Conservation (phyloP, 2,888 invertebrate species). For the Balanococcus diminutus region DNA sequence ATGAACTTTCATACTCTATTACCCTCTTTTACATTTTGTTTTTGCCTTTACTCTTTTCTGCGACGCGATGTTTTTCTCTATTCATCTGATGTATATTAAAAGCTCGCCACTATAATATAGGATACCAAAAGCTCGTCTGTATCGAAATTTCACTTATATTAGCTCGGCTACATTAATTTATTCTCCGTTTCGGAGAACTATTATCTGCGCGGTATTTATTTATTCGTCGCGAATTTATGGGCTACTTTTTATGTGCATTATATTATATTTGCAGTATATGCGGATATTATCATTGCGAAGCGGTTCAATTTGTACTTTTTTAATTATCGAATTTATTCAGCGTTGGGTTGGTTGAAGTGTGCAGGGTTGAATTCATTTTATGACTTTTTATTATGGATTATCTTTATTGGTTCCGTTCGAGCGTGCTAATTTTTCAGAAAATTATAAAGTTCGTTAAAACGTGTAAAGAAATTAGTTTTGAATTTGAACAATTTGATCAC, state of each 20-base stretch:
- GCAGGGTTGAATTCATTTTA: neutral
- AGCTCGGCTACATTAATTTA: neutral
- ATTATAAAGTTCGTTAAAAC: too few relatives aligned
- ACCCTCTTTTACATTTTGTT: slow-evolving; percentile 12
- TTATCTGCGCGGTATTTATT: neutral
- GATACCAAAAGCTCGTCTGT: too few relatives aligned
- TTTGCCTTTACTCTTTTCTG: neutral
- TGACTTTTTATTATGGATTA: neutral
- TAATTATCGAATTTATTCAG: neutral
- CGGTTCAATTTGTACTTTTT: neutral
- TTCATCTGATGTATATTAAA: too few relatives aligned
- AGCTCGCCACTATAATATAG: too few relatives aligned
- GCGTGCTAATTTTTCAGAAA: too few relatives aligned
- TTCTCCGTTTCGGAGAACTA: neutral
- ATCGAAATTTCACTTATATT: neutral
- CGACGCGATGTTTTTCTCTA: neutral
- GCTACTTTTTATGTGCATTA: too few relatives aligned
- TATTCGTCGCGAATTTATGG: neutral
- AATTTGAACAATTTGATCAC: too few relatives aligned
- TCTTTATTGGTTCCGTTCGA: neutral
- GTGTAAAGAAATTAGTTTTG: too few relatives aligned
- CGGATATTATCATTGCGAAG: neutral
- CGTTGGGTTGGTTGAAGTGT: neutral
- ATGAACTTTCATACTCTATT: slow-evolving; percentile 41
- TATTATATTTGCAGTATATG: neutral